Base-by-base conservation (phyloP, 2,797 vertebrate species). In the Anguilla megastoma region DNA sequence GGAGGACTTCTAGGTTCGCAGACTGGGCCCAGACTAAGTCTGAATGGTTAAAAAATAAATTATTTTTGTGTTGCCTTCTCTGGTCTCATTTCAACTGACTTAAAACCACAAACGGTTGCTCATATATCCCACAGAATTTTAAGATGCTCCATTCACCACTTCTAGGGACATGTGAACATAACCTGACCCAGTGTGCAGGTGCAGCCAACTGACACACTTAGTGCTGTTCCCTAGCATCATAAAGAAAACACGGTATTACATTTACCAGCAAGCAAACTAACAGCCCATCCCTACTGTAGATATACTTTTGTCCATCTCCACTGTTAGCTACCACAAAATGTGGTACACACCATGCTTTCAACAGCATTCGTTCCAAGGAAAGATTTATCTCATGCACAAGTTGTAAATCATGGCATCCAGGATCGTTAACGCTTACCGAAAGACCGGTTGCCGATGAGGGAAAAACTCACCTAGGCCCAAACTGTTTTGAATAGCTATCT, bases 381-480 rank as follows among this genome's bases (percentile, higher is more conserved):
- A 4, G 71, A 33, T 76, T 79, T 12, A 79, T 7, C 5, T 16
- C 74, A 79, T 79, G 33, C 74, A 79, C 7, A 79, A 18, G 16
- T 16, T 14, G 33, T 18, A 79, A 21, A 41, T 33, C 27, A 33
- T 27, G 27, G 9, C 12, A 36, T 76, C 71, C 71, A 76, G 30
- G 71, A 76, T 76, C 14, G 16, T 76, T 12, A 76, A 3, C 21
- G 71, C 33, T 79, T 45, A 79, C 33, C 7, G 3, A 79, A 79
- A 79, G 33, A 21, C 74, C 18, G 30, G 74, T 79, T 21, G 4
- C 36, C 14, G 74, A 18, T 3, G 16, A 6, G 74, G 36, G 36
- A 33, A 33, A 48, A 33, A 95, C 97, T 95, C 94, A 99, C 98
- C 97, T 97, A 84, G 97, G 97, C 90, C 95, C 95, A 36, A 95